A percentile compares a stretch with the other conserved stretches of the same genome.
Conservation (phyloP, 2,888 invertebrate species). For the Aleiodes alternator region DNA sequence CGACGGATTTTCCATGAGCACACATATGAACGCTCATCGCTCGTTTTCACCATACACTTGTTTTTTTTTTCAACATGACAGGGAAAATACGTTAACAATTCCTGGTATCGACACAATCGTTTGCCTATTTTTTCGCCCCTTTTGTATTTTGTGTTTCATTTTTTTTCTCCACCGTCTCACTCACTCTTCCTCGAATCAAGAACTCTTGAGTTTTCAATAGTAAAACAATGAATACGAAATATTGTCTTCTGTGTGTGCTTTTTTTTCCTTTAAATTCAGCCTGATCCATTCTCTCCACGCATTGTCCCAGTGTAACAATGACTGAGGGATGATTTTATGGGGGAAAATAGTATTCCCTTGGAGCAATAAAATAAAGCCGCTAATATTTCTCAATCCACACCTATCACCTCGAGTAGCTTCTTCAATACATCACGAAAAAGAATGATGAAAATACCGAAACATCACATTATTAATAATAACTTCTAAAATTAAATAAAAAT, state of each 20-base stretch:
- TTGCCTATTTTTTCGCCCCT: conserved; percentile 30
- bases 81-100: conserved; percentile 42
- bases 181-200: conserved; percentile 17
- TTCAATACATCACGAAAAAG: too few species aligned
- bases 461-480: too few species aligned
- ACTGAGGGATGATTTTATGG: not conserved
- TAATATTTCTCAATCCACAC: not conserved
- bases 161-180: conserved; percentile 16
- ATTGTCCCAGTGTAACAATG: conserved; percentile 17
- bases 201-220: conserved; percentile 23
- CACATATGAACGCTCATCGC: conserved; percentile 1
- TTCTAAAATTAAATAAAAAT: too few species aligned
- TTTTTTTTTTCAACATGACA: conserved; percentile 14
- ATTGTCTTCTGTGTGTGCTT: conserved; percentile 6
- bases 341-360: not conserved
- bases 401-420: too few species aligned
- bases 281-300: conserved; percentile 14
- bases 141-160: conserved; percentile 16
- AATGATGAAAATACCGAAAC: too few species aligned
- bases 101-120: conserved; percentile 41
- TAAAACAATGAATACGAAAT: conserved; percentile 22
- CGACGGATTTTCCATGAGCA: conserved; percentile 25
- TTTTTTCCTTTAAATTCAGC: conserved; percentile 4
- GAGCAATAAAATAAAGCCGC: conserved; percentile 20
- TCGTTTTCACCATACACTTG: conserved; percentile 17